A percentile compares a stretch with the other conserved stretches of the same genome.
phyloP scores from a whole-genome alignment of 2,888 invertebrate genomes.

The Portevinia maculata region DNA sequence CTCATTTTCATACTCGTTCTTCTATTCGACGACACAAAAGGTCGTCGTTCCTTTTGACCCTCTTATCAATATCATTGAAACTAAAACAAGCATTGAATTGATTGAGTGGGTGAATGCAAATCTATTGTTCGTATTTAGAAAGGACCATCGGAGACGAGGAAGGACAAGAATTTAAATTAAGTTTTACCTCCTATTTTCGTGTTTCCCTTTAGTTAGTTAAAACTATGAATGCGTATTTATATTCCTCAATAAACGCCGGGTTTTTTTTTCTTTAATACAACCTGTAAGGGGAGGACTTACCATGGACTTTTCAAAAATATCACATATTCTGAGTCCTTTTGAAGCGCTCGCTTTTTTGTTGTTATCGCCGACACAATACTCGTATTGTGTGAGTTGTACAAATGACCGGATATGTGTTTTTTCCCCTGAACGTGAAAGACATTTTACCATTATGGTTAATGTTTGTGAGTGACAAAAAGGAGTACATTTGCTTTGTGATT shows the following conservation, averaged over 20 bases:
- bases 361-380: not conserved
- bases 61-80: slow-evolving; percentile 38
- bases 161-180: slow-evolving; percentile 38
- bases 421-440: slow-evolving; percentile 7
- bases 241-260: slow-evolving; percentile 19
- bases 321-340: slow-evolving; percentile 37
- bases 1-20: slow-evolving; percentile 20
- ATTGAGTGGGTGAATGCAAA: slow-evolving; percentile 16
- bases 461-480: not conserved
- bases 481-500: not conserved
- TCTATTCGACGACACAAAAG: slow-evolving; percentile 4
- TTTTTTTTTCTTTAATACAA: slow-evolving; percentile 3
- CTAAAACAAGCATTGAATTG: slow-evolving; percentile 5
- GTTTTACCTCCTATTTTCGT: slow-evolving; percentile 22
- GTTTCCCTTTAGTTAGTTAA: slow-evolving; percentile 22
- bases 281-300: not conserved
- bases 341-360: slow-evolving; percentile 7
- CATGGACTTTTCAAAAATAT: slow-evolving; percentile 33
- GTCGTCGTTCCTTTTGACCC: slow-evolving; percentile 37
- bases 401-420: slow-evolving; percentile 44
- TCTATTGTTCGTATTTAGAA: slow-evolving; percentile 41
- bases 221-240: slow-evolving; percentile 15
- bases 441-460: too few species aligned
- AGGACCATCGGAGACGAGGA: slow-evolving; percentile 40
- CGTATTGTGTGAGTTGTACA: slow-evolving; percentile 1